These are phyloP conservation scores for Myotis lucifugus DNA, from an alignment of 2,113 vertebrate genomes.

Conservation along the genomic window DNA sequence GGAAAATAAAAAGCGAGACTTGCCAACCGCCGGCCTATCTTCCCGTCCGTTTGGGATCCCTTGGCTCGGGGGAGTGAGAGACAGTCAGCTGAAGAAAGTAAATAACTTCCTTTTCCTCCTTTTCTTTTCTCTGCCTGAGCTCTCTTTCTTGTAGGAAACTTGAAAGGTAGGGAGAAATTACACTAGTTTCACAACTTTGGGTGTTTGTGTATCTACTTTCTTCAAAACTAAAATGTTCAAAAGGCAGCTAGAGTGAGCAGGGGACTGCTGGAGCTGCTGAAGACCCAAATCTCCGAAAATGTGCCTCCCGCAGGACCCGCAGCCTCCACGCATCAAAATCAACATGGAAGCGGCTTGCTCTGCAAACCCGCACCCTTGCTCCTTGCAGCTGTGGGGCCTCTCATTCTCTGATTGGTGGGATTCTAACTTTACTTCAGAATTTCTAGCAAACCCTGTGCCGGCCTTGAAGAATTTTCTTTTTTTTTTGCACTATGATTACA, in stretches of 20 bases:
- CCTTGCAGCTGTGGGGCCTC: slow-evolving; percentile 60
- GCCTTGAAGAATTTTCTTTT: slow-evolving; percentile 13
- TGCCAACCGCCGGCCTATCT: neutral
- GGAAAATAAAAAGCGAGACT: slow-evolving; percentile 38
- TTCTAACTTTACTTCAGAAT: slow-evolving; percentile 60
- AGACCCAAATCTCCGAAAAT: slow-evolving; percentile 36
- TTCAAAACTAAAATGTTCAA: slow-evolving; percentile 54
- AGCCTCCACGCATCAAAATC: slow-evolving; percentile 38
- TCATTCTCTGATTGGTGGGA: slow-evolving; percentile 58
- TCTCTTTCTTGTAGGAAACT: slow-evolving; percentile 32
- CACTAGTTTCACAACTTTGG: slow-evolving; percentile 51
- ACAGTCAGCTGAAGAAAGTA: slow-evolving; percentile 5
- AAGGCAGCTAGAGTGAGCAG: neutral
- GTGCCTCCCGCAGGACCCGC: slow-evolving; percentile 43
- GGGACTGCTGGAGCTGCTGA: neutral
- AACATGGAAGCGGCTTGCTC: slow-evolving; percentile 37
- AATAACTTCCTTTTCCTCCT: slow-evolving; percentile 55
- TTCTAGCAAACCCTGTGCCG: slow-evolving; percentile 38
- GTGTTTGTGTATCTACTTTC: slow-evolving; percentile 8
- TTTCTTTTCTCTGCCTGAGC: neutral
- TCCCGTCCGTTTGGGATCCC: slow-evolving; percentile 21
- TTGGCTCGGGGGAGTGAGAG: neutral
- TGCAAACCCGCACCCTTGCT: neutral
- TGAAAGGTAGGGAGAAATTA: slow-evolving; percentile 39
- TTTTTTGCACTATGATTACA: slow-evolving; percentile 48